Evolutionary conservation across 1,140 invertebrate species (phyloP), one percentile per base, ranked within the genome.

Genomic region (Procambarus virginalis): DNA sequence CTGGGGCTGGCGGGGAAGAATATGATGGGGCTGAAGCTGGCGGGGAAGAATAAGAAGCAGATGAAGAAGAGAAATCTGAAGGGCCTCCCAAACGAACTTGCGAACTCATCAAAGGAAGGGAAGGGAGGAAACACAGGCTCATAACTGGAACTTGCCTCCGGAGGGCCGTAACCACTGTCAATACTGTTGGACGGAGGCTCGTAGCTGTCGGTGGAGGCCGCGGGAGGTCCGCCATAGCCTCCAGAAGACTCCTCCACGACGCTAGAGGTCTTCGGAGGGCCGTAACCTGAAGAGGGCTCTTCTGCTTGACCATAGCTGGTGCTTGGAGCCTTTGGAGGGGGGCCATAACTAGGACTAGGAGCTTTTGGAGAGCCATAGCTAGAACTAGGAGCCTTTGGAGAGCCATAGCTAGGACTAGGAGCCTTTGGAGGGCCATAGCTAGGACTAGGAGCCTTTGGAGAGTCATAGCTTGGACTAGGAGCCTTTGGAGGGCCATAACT

Each of bases 41-140:
- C 12, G 80, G 22, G 20, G 79, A 6, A 22, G 79, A 81, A 34
- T 81, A 81, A 6, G 79, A 81, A 1, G 58, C 22, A 0, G 78
- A n/a, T 14, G 79, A 55, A 5, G 80, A 4, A 12, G 60, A n/a
- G 20, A 68, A 17, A 2, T 34, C 55, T 58, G n/a, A 14, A n/a
- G 45, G 12, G 22, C 22, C 51, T 3, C 51, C 51, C 80, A 14
- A 46, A 60, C 2, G 68, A 82, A 48, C 46, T 60, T 4, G 58
- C 60, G 46, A 82, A n/a, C 6, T 82, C 80, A 1, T 82, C 80
- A 17, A 82, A 82, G 80, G 80, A 82, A 45, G 80, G 80, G 80
- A 82, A 82, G 58, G 80, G 80, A 20, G 80, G 58, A 60, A 82
- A 82, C 0, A 68, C 22, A 3, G 80, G 80, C 60, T 82, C 80